Evolutionary conservation across 2,888 invertebrate species (phyloP), one percentile per base, ranked within the genome.

Genomic region (Sussaba pulchella): DNA sequence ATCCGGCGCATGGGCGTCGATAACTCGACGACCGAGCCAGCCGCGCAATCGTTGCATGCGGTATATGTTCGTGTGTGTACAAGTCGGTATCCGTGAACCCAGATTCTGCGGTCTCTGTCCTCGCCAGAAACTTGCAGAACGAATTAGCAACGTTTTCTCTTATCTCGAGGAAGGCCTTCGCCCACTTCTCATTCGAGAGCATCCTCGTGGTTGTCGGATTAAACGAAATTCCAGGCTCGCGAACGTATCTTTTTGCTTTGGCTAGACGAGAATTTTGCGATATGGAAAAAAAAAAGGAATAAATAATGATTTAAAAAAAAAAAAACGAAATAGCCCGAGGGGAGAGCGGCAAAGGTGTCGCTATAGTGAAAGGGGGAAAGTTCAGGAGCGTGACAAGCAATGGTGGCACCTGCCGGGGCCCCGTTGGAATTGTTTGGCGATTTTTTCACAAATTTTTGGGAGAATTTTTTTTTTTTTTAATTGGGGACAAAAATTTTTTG

Each of bases 61-160:
- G n/a, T n/a, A n/a, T n/a, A n/a, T n/a, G n/a, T n/a, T n/a, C n/a
- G n/a, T n/a, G n/a, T n/a, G n/a, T n/a, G n/a, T n/a, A n/a, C n/a
- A n/a, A n/a, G n/a, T n/a, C n/a, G n/a, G n/a, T n/a, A n/a, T n/a
- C n/a, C n/a, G n/a, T n/a, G n/a, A n/a, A n/a, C n/a, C n/a, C n/a
- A n/a, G n/a, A n/a, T n/a, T n/a, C n/a, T n/a, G n/a, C n/a, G n/a
- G n/a, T n/a, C n/a, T n/a, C n/a, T n/a, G n/a, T 43, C 17, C 14
- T 12, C 36, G 50, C 59, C 21, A 24, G 31, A 63, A 52, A 63
- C 57, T 77, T 66, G 47, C 47, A 41, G 57, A 71, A 66, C 64
- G 54, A 59, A 77, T 77, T 77, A 77, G 77, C 77, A 39, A 66
- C 64, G 50, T 66, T 77, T 77, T 77, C 70, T 70, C 70, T 31